Conservation (phyloP, 2,797 vertebrate genomes). For the Fistularia commersonii region DNA sequence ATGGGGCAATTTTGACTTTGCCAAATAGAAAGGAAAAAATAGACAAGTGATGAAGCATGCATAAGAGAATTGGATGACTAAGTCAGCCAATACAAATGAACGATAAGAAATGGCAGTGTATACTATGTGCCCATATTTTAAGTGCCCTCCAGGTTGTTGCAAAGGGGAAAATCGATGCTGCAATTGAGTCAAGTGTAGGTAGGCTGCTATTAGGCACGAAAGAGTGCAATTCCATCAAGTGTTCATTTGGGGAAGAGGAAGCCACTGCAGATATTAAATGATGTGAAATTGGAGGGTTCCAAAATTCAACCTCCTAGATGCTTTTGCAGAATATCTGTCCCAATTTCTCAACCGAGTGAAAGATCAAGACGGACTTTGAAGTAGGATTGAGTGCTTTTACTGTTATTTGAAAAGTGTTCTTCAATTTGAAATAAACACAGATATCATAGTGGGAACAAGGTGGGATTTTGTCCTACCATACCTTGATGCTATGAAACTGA, state of each 20-base stretch:
- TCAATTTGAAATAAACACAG: slow-evolving; percentile 12
- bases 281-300: slow-evolving; percentile 54
- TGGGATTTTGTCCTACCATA: slow-evolving; percentile 7
- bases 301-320: slow-evolving; percentile 56
- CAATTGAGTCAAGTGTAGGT: slow-evolving; percentile 67
- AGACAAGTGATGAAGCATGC: no score
- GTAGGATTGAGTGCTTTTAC: slow-evolving; percentile 46
- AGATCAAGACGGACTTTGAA: slow-evolving; percentile 59
- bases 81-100: background rate
- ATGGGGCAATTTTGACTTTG: no score
- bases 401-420: slow-evolving; percentile 31
- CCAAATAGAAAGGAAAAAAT: no score
- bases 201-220: slow-evolving; percentile 58
- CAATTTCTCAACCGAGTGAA: slow-evolving; percentile 55
- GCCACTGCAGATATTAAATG: slow-evolving; percentile 44
- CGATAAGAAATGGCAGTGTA: slow-evolving; percentile 28
- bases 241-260: slow-evolving; percentile 62
- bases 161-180: slow-evolving; percentile 58
- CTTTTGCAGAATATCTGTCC: slow-evolving; percentile 58
- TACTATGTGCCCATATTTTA: slow-evolving; percentile 26
- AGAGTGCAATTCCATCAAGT: slow-evolving; percentile 65
- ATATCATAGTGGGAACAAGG: background rate
- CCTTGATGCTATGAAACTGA: background rate
- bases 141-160: slow-evolving; percentile 52
- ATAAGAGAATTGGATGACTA: background rate